These are phyloP conservation scores for Phengaris alcon DNA, from an alignment of 2,888 invertebrate genomes.

Conservation along the genomic window DNA sequence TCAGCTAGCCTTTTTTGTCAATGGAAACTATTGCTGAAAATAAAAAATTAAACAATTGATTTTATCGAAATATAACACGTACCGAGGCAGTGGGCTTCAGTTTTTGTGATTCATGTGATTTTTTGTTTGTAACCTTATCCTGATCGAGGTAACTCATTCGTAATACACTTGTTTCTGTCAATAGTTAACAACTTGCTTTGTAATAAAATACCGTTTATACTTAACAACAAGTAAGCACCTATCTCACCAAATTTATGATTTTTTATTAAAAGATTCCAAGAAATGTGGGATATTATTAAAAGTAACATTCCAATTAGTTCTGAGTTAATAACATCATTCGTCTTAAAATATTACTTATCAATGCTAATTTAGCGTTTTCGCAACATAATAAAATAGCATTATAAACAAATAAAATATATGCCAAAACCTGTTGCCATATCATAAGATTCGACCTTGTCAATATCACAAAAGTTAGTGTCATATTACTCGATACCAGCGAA, in stretches of 20 bases:
- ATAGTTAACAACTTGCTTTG: neutral
- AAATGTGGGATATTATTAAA: neutral
- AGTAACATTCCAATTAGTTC: neutral
- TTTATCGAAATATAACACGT: neutral
- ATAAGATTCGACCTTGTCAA: slow-evolving; percentile 23
- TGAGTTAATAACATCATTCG: neutral
- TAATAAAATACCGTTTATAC: neutral
- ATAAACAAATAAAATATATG: slow-evolving; percentile 23
- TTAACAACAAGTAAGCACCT: no score
- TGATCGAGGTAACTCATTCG: neutral
- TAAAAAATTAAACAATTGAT: neutral
- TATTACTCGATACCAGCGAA: slow-evolving; percentile 10
- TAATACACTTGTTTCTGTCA: neutral
- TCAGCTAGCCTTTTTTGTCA: neutral
- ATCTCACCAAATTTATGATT: neutral
- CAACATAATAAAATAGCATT: slow-evolving; percentile 16
- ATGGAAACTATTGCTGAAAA: neutral
- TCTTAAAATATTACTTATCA: neutral
- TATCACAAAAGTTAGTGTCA: slow-evolving; percentile 18
- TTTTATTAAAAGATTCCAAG: neutral
- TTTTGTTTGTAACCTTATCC: neutral
- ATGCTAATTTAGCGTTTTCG: neutral
- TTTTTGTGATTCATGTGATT: neutral
- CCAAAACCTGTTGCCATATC: slow-evolving; percentile 21
- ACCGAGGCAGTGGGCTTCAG: neutral